A percentile compares a stretch with the other conserved stretches of the same genome.
Conservation (phyloP, 2,113 vertebrate species). For the Vulpes vulpes region DNA sequence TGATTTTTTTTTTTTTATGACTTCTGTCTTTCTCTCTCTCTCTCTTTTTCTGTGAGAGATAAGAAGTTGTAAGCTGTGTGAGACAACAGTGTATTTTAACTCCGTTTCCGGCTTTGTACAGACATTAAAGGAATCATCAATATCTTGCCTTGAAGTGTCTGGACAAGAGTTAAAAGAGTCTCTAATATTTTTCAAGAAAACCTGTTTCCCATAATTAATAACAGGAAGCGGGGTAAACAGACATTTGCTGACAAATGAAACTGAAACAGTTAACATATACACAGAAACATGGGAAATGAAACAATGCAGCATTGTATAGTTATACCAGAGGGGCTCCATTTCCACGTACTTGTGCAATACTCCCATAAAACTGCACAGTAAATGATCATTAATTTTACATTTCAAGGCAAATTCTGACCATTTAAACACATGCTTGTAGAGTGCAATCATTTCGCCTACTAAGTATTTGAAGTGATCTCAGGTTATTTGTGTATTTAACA, state of each 20-base stretch:
- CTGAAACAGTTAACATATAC: constrained; percentile 56
- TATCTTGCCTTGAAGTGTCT: constrained; percentile 85
- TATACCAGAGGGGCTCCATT: not conserved
- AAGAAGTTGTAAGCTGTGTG: constrained; percentile 72
- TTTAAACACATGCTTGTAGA: constrained; percentile 38
- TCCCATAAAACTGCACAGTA: not conserved
- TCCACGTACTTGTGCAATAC: not conserved
- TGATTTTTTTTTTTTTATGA: constrained; percentile 59
- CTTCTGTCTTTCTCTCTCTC: not conserved
- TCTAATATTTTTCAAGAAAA: constrained; percentile 82
- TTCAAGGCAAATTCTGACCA: constrained; percentile 61
- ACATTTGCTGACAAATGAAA: constrained; percentile 85
- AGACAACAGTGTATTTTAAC: constrained; percentile 70
- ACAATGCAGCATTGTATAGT: constrained; percentile 53
- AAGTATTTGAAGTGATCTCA: constrained; percentile 74
- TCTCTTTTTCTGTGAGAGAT: constrained; percentile 69
- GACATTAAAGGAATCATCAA: constrained; percentile 82
- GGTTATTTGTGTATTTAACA: constrained; percentile 86
- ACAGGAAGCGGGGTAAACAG: constrained; percentile 86
- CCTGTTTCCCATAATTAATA: constrained; percentile 88
- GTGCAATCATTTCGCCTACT: not conserved
- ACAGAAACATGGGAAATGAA: constrained; percentile 72
- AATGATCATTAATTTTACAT: constrained; percentile 59
- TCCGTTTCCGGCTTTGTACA: constrained; percentile 72
- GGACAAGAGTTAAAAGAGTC: constrained; percentile 84